These are phyloP conservation scores for Eufriesea mexicana DNA, from an alignment of 1,140 invertebrate genomes.

Conservation along the genomic window DNA sequence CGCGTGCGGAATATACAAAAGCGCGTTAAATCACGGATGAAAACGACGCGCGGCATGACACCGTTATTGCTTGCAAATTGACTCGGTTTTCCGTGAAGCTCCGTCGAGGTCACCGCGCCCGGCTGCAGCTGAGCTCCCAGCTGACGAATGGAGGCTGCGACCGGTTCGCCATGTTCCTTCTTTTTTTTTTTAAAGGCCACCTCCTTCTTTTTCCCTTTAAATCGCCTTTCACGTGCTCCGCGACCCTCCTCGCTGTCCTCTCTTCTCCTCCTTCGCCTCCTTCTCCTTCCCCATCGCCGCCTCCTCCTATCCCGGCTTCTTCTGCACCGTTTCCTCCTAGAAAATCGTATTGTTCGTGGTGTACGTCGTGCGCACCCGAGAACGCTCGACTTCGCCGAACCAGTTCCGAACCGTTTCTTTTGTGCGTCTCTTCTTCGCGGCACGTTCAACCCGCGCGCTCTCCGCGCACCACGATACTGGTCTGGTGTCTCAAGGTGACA, in stretches of 20 bases:
- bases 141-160: slow-evolving; percentile 74
- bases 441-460: slow-evolving; percentile 37
- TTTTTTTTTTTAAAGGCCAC: slow-evolving; percentile 58
- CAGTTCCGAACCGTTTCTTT: slow-evolving; percentile 65
- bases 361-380: slow-evolving; percentile 49
- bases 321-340: slow-evolving; percentile 57
- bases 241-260: slow-evolving; percentile 41
- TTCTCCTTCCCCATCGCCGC: not conserved
- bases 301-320: slow-evolving; percentile 19
- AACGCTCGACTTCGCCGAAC: slow-evolving; percentile 63
- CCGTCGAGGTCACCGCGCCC: slow-evolving; percentile 69
- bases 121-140: slow-evolving; percentile 73
- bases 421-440: slow-evolving; percentile 43
- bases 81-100: slow-evolving; percentile 66
- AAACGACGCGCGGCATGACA: slow-evolving; percentile 41
- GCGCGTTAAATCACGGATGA: slow-evolving; percentile 33
- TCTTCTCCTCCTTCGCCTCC: slow-evolving; percentile 17
- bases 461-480: slow-evolving; percentile 23
- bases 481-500: slow-evolving; percentile 50
- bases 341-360: slow-evolving; percentile 72
- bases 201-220: slow-evolving; percentile 69
- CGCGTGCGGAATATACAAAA: not conserved
- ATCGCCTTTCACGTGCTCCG: slow-evolving; percentile 73
- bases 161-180: slow-evolving; percentile 74
- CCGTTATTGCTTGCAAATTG: slow-evolving; percentile 67